These are phyloP conservation scores for Crossoptilon crossoptilon DNA, from an alignment of 2,797 vertebrate species.

Conservation along the genomic window DNA sequence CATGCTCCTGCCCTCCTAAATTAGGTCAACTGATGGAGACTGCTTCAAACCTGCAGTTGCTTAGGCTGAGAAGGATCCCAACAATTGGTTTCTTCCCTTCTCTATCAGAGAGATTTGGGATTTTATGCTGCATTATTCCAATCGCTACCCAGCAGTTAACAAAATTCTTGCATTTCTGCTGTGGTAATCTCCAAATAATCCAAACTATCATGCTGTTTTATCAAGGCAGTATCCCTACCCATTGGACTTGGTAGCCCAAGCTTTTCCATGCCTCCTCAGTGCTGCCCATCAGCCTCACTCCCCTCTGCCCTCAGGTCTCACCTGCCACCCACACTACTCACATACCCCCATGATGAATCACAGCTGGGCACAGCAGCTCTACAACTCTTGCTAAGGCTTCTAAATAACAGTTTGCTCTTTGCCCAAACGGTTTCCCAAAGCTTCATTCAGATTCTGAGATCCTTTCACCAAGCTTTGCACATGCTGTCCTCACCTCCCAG, in stretches of 20 bases:
- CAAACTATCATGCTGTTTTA: background rate
- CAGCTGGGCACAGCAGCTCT: background rate
- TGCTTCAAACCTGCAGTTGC: too few species aligned
- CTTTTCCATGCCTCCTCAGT: background rate
- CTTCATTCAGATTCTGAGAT: background rate
- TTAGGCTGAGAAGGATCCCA: too few species aligned
- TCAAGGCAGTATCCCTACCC: background rate
- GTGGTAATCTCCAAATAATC: background rate
- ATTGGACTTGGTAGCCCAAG: background rate
- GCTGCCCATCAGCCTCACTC: rapidly evolving
- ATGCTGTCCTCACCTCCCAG: background rate
- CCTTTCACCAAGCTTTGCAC: background rate
- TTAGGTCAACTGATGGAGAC: too few species aligned
- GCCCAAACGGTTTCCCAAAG: background rate
- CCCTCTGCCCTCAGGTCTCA: background rate
- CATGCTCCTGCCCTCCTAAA: too few species aligned
- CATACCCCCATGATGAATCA: rapidly evolving
- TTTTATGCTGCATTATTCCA: background rate
- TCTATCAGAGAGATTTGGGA: background rate
- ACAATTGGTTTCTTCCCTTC: background rate
- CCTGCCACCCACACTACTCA: background rate
- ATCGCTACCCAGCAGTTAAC: background rate
- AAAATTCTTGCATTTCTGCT: background rate
- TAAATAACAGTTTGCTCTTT: background rate
- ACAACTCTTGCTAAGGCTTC: background rate